phyloP scores from a whole-genome alignment of 2,888 invertebrate species.

The Cetonia aurata region DNA sequence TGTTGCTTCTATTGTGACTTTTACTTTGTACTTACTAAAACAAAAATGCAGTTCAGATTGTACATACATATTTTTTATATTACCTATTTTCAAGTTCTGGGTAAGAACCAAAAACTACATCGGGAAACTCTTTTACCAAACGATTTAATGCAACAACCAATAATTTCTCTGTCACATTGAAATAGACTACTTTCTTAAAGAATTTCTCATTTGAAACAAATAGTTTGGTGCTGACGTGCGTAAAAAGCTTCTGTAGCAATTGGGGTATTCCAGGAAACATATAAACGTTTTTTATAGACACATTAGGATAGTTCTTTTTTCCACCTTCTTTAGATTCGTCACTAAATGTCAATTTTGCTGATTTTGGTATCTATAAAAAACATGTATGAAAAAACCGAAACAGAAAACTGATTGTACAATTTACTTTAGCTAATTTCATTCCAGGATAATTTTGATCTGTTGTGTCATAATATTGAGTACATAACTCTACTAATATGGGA shows the following conservation, averaged over 20 bases:
- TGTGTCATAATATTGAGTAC: slow-evolving; percentile 65
- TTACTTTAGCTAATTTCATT: slow-evolving; percentile 64
- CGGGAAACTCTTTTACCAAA: slow-evolving; percentile 66
- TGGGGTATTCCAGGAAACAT: slow-evolving; percentile 80
- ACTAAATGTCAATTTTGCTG: slow-evolving; percentile 66
- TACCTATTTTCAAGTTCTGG: slow-evolving; percentile 67
- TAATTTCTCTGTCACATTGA: slow-evolving; percentile 66
- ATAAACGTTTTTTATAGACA: slow-evolving; percentile 73
- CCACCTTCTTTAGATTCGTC: slow-evolving; percentile 56
- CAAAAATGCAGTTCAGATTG: slow-evolving; percentile 26
- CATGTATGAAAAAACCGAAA: not conserved
- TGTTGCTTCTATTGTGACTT: slow-evolving; percentile 68
- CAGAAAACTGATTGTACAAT: slow-evolving; percentile 31
- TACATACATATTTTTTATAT: slow-evolving; percentile 40
- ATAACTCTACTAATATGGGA: slow-evolving; percentile 66
- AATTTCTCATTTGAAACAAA: slow-evolving; percentile 65
- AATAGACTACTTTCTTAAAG: slow-evolving; percentile 64
- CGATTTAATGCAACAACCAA: slow-evolving; percentile 65
- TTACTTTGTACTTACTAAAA: slow-evolving; percentile 67
- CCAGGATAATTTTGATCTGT: slow-evolving; percentile 63
- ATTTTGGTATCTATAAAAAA: slow-evolving; percentile 68
- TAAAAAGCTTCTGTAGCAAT: slow-evolving; percentile 66
- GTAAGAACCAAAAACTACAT: slow-evolving; percentile 70
- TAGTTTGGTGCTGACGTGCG: slow-evolving; percentile 58
- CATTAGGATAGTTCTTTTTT: slow-evolving; percentile 65